Evolutionary conservation across 2,888 invertebrate species (phyloP).

Genomic region (Lasioglossum figueresi): DNA sequence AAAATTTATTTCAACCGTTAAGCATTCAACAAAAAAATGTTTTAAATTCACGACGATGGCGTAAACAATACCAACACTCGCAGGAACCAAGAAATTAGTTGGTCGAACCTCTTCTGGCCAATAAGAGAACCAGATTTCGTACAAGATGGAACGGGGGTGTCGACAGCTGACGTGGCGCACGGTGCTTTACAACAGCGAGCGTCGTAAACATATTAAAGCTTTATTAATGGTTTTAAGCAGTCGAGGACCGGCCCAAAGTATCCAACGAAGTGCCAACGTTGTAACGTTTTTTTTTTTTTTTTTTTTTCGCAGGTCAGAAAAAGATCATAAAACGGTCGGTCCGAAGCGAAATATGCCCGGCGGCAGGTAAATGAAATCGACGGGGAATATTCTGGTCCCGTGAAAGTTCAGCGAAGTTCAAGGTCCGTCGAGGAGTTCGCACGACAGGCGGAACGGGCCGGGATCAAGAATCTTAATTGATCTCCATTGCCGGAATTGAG

Average conservation of each 20-base stretch:
- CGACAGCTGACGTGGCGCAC: not conserved
- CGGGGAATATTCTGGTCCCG: not conserved
- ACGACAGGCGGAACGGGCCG: not conserved
- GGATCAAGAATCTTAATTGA: slow-evolving; percentile 7
- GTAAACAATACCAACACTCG: not conserved
- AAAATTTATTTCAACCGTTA: not conserved
- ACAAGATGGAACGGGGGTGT: not conserved
- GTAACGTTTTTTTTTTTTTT: not conserved
- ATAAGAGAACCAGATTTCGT: not conserved
- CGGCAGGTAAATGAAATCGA: not conserved
- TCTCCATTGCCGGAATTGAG: not conserved
- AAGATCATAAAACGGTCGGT: slow-evolving; percentile 6
- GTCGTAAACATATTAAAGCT: slow-evolving; percentile 4
- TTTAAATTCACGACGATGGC: not conserved
- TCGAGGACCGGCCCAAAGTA: not conserved
- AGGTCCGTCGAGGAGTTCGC: not conserved
- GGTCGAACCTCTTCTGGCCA: not conserved
- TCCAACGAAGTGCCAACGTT: not conserved
- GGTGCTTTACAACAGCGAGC: not conserved
- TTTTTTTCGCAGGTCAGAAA: not conserved
- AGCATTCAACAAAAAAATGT: not conserved
- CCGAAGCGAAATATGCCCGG: not conserved
- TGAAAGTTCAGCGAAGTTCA: not conserved
- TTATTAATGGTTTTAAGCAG: not conserved
- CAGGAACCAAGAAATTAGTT: not conserved